A percentile compares a stretch with the other conserved stretches of the same genome.
Evolutionary conservation across 2,888 invertebrate species (phyloP).

Genomic region (Malachius bipustulatus): DNA sequence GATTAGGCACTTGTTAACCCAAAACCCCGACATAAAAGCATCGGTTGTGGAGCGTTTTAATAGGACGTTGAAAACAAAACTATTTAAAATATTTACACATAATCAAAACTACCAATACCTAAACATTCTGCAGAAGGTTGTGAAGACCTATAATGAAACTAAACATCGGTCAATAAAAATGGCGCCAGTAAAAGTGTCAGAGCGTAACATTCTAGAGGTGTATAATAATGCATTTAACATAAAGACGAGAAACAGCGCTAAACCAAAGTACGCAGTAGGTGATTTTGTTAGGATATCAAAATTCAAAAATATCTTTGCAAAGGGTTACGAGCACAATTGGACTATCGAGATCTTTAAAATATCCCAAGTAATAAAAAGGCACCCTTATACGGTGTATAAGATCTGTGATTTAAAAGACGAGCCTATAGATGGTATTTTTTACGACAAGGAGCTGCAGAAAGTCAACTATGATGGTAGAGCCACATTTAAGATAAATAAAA

Average conservation of each 20-base stretch:
- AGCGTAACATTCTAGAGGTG: conserved; percentile 11
- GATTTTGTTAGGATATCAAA: too few relatives aligned
- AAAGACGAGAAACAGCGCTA: conserved; percentile 13
- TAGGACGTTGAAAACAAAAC: too few relatives aligned
- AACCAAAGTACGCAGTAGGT: too few relatives aligned
- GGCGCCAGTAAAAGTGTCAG: conserved; percentile 14
- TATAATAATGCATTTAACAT: conserved; percentile 10
- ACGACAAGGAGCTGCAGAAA: conserved; percentile 21
- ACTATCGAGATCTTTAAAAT: too few relatives aligned
- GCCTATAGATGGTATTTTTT: too few relatives aligned
- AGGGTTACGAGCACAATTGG: conserved; percentile 17
- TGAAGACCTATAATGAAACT: too few relatives aligned
- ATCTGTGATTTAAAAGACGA: conserved; percentile 18
- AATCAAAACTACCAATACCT: too few relatives aligned
- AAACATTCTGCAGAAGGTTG: too few relatives aligned
- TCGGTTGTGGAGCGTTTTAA: too few relatives aligned
- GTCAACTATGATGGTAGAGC: conserved; percentile 10
- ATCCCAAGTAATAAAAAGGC: conserved; percentile 13
- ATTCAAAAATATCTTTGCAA: too few relatives aligned
- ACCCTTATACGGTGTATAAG: conserved; percentile 22
- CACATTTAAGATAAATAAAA: conserved; percentile 18
- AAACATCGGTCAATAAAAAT: conserved; percentile 18
- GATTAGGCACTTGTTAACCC: conserved; percentile 9
- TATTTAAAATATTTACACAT: too few relatives aligned
- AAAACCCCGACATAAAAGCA: too few relatives aligned